These are phyloP conservation scores for Meandrina meandrites DNA, from an alignment of 92 coral and sea anemone genomes.

Conservation along the genomic window DNA sequence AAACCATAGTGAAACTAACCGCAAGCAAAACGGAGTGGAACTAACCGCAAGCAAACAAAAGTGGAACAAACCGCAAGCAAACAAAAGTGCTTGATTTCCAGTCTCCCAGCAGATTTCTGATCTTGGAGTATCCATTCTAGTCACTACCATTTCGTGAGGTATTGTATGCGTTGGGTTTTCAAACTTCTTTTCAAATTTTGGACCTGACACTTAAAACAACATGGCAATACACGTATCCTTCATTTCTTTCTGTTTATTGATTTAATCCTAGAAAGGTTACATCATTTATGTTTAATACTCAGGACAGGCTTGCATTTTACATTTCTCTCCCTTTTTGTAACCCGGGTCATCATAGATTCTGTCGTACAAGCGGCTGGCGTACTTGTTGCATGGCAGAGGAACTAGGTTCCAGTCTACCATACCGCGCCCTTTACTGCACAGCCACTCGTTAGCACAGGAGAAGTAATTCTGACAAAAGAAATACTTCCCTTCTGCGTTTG, in stretches of 20 bases:
- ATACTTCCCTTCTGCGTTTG: constrained; percentile 31
- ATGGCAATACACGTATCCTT: neutral
- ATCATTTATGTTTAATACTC: neutral
- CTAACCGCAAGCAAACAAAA: too few species aligned
- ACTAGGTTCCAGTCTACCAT: constrained; percentile 60
- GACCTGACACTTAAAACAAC: too few species aligned
- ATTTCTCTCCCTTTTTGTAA: constrained; percentile 33
- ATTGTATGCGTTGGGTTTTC: too few species aligned
- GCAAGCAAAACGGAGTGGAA: too few species aligned
- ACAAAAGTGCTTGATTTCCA: too few species aligned
- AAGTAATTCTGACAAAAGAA: constrained; percentile 70
- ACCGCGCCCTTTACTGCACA: constrained; percentile 50
- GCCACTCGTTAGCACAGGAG: constrained; percentile 57
- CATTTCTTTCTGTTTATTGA: neutral
- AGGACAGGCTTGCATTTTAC: constrained; percentile 63
- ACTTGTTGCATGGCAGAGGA: constrained; percentile 62
- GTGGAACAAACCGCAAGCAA: too few species aligned
- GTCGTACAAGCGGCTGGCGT: constrained; percentile 52
- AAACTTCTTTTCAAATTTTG: too few species aligned
- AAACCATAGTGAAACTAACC: too few species aligned
- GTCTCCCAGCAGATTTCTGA: too few species aligned
- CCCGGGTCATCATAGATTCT: constrained; percentile 40
- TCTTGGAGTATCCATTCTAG: too few species aligned
- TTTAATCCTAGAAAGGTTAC: neutral
- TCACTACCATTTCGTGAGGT: too few species aligned